Evolutionary conservation across 2,113 vertebrate species (phyloP), one percentile per base, ranked within the genome.

Genomic region (Blennius ocellaris): DNA sequence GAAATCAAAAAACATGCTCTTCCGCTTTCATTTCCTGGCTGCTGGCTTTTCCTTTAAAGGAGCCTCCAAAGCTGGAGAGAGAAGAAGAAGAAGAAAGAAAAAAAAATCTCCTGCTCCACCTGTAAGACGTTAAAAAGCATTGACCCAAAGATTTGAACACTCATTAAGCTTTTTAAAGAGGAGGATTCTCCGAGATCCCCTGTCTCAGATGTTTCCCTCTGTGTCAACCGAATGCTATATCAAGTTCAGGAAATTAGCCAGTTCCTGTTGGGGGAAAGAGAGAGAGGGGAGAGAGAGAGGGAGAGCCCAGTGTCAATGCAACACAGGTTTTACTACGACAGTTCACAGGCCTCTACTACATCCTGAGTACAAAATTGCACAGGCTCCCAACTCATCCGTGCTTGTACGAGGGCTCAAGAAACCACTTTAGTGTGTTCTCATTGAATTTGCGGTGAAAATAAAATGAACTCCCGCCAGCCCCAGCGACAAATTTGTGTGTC

Each of bases 211-310:
- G 82, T 90, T 85, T 85, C 76, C 72, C 77, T 84, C 76, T 64
- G 75, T 81, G 70, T 76, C 73, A 44, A 87, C 82, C 89, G 78
- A 93, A 89, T 87, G 84, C 87, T 78, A 86, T 82, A 90, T 90
- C 90, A 87, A 89, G 88, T 90, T 91, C 90, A 93, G 93, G 92
- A 94, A 93, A 93, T 92, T 89, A 90, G 87, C 88, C 85, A 91
- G 88, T 93, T 93, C 92, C 93, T 94, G 93, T 91, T 81, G 61
- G 77, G 88, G 85, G 85, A 88, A 84, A 75, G 81, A 79, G 68
- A 59, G 76, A 80, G 65, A 78, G 78, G 51, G 21, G 65, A 78
- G 78, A 47, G 21, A 30, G 21, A 30, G 21, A 0, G 63, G 76
- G 53, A 69, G 85, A 83, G 69, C 52, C 77, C 84, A 41, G 73